Evolutionary conservation across 2,888 invertebrate genomes (phyloP), one percentile per base, ranked within the genome.

Genomic region (Drosophila diplacantha): DNA sequence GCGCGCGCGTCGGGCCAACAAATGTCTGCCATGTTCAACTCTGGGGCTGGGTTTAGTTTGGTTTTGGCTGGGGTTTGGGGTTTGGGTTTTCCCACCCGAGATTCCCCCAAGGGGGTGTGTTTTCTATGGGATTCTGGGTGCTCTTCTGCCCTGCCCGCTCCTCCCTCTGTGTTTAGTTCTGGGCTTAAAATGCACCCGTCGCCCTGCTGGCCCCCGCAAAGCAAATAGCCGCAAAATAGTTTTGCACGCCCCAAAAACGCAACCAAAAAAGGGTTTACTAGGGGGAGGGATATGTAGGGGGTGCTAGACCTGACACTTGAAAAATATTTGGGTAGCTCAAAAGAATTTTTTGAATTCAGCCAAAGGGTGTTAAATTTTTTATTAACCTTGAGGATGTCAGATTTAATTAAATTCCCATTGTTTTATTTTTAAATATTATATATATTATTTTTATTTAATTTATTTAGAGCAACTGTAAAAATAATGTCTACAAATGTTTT

Each of bases 201-300:
- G 35, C 39, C 16, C 29, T 20, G 29, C 16, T 38, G 46, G 57
- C 34, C 55, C 55, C 58, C 56, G 49, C 68, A 71, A 64, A 63
- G 71, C 71, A 69, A 71, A 68, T 62, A 69, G 68, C 71, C 71
- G 64, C 71, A 68, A 71, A 72, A 72, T 72, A 72, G 71, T 72
- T 72, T 59, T 44, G 56, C 69, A 51, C 57, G 67, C 55, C 59
- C 55, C 35, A 61, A 54, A 67, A 70, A 67, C 62, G 58, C 41
- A 56, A 59, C 61, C 69, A 51, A 31, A 46, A 32, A 32, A 12
- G 18, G 52, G 44, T 22, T 31, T 14, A 0, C 3, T 3, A 32
- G 16, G 2, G 2, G 9, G 3, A 7, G 18, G 9, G 18, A 20
- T 29, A 12, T 31, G 3, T 5, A n/a, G 5, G 34, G 18, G 18